These are phyloP conservation scores for Erinaceus europaeus DNA, from an alignment of 2,113 vertebrate genomes.

Conservation along the genomic window DNA sequence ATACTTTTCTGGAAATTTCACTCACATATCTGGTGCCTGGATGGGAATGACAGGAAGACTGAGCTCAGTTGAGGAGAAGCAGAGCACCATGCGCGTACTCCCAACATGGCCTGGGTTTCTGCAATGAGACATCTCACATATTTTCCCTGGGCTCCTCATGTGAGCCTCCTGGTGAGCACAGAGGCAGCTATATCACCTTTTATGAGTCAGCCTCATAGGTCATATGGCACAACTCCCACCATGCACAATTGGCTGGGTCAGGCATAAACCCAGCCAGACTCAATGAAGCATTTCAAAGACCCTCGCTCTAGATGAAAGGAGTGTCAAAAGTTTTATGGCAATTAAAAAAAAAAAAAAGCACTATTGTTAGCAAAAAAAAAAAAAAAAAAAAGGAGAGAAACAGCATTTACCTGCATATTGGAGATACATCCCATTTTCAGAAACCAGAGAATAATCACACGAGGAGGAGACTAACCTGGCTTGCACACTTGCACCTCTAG, in stretches of 20 bases:
- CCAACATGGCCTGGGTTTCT: background rate
- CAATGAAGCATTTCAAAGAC: background rate
- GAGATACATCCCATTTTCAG: slow-evolving; percentile 29
- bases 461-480: slow-evolving; percentile 7
- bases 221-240: background rate
- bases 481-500: background rate
- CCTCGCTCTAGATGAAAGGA: background rate
- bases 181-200: background rate
- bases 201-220: background rate
- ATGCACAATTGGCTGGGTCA: background rate
- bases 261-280: background rate
- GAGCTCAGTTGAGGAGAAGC: background rate
- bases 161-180: background rate
- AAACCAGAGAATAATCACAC: background rate
- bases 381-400: background rate
- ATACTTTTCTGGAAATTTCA: background rate
- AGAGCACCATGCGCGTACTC: background rate
- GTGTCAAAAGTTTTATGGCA: background rate
- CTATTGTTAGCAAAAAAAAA: background rate
- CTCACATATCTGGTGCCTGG: background rate
- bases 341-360: too few relatives aligned
- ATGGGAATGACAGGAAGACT: background rate
- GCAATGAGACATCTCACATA: background rate
- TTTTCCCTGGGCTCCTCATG: background rate
- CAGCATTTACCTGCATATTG: background rate